Percentiles rank a stretch among this genome's conserved stretches.
Conservation (phyloP, 2,888 invertebrate genomes). For the Sarcophaga rosellei region DNA sequence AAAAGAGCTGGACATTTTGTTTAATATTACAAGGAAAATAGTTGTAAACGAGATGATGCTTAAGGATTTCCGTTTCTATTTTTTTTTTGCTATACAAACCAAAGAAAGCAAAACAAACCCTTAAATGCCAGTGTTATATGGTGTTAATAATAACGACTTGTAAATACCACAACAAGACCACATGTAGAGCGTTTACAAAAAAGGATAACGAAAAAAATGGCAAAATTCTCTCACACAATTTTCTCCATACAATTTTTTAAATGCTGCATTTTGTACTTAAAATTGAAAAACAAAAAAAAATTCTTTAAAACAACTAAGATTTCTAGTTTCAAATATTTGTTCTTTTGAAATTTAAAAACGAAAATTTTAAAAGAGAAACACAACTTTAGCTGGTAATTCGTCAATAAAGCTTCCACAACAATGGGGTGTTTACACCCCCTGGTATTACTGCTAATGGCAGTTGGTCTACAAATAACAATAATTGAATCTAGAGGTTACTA, state of each 20-base stretch:
- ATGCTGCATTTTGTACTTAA: constrained; percentile 46
- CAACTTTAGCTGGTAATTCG: constrained; percentile 4
- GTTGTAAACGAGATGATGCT: constrained; percentile 61
- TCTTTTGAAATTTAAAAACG: background rate
- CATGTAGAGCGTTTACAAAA: constrained; percentile 54
- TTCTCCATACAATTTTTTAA: constrained; percentile 32
- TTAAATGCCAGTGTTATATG: constrained; percentile 29
- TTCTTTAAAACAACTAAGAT: background rate
- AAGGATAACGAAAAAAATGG: background rate
- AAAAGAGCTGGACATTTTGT: constrained; percentile 59
- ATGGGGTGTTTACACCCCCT: constrained; percentile 77
- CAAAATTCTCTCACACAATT: constrained; percentile 9
- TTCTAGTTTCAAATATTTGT: constrained; percentile 10
- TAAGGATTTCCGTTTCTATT: constrained; percentile 62
- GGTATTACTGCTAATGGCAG: constrained; percentile 66
- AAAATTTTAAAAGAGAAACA: constrained; percentile 1
- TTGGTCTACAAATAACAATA: constrained; percentile 61
- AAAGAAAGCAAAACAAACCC: background rate
- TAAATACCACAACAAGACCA: constrained; percentile 54
- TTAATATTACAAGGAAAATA: constrained; percentile 65
- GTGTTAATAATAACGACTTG: constrained; percentile 64
- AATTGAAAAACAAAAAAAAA: constrained; percentile 5
- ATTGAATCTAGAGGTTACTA: constrained; percentile 67
- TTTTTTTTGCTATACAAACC: background rate
- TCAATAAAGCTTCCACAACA: constrained; percentile 51